These are phyloP conservation scores for Scaptodrosophila lebanonensis DNA, from an alignment of 1,140 invertebrate species.

Conservation along the genomic window DNA sequence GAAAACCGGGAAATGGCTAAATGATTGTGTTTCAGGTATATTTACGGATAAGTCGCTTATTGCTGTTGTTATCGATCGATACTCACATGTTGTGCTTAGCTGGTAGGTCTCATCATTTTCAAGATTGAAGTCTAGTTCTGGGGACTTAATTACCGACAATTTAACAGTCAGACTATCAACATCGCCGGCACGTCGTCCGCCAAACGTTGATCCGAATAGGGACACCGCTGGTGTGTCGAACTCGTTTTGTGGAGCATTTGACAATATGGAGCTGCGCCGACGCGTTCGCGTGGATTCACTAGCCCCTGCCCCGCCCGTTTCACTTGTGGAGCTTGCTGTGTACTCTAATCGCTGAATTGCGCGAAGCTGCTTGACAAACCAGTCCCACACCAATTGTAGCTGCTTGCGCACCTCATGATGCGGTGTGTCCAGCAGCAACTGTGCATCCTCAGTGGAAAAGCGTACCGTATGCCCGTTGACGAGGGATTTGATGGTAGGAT, in stretches of 20 bases:
- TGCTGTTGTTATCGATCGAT: too few species aligned
- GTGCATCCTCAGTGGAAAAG: slow-evolving; percentile 61
- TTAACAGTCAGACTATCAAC: slow-evolving; percentile 78
- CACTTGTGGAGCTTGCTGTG: slow-evolving; percentile 1
- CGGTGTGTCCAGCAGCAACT: slow-evolving; percentile 57
- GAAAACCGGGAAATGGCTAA: too few species aligned
- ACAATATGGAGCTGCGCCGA: not conserved
- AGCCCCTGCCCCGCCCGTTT: not conserved
- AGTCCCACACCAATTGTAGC: slow-evolving; percentile 57
- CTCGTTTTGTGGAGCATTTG: slow-evolving; percentile 2
- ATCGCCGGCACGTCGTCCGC: slow-evolving; percentile 59
- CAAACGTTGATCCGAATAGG: slow-evolving; percentile 49
- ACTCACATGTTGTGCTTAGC: slow-evolving; percentile 79
- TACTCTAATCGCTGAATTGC: slow-evolving; percentile 62
- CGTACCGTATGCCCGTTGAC: slow-evolving; percentile 61
- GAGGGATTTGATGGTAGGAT: slow-evolving; percentile 66
- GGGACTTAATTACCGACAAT: slow-evolving; percentile 78
- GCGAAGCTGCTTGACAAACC: slow-evolving; percentile 64
- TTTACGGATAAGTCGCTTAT: too few species aligned
- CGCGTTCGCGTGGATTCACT: slow-evolving; percentile 27
- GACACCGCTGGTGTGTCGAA: slow-evolving; percentile 6
- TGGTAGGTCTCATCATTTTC: slow-evolving; percentile 87
- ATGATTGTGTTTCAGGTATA: too few species aligned
- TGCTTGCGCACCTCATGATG: slow-evolving; percentile 58
- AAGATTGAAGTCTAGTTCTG: slow-evolving; percentile 80